Evolutionary conservation across 2,113 vertebrate genomes (phyloP), one percentile per base, ranked within the genome.

Genomic region (Tautogolabrus adspersus): DNA sequence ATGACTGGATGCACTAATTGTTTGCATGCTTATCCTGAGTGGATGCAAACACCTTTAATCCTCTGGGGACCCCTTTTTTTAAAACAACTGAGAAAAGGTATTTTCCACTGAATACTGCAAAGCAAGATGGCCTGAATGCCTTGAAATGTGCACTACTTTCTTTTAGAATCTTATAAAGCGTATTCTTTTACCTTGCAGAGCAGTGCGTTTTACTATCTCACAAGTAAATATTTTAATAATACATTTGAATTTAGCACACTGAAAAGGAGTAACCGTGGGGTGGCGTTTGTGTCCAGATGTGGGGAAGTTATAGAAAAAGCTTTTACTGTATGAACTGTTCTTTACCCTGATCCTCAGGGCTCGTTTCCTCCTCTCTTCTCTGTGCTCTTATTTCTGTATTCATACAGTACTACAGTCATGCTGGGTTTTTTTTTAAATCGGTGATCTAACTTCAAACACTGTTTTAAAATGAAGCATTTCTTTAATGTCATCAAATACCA

Each of bases 121-220:
- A 91, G 91, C 65, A 30, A 94, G 87, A 93, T 92, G 93, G 94
- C 93, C 93, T 94, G 76, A 94, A 94, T 94, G 95, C 95, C 95
- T 97, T 94, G 93, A 90, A 85, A 82, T 93, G 95, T 96, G 96
- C 95, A 96, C 96, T 96, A 94, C 96, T 94, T 90, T 93, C 81
- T 94, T 95, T 94, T 84, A 93, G 93, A 90, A 91, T 93, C 90
- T 86, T 90, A 66, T 84, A 72, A 95, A 91, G 79, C 84, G 66
- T 94, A 88, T 94, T 94, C 82, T 90, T 83, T 90, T 89, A 88
- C 83, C 76, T 85, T 82, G 77, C 51, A 84, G 66, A 85, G 58
- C 73, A 75, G 80, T 46, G 57, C 37, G 69, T 82, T 92, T 93
- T 92, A 73, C 71, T 75, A 88, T 87, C 59, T 79, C 71, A 47